Evolutionary conservation across 2,888 invertebrate species (phyloP).

Genomic region (Argynnis bischoffii): DNA sequence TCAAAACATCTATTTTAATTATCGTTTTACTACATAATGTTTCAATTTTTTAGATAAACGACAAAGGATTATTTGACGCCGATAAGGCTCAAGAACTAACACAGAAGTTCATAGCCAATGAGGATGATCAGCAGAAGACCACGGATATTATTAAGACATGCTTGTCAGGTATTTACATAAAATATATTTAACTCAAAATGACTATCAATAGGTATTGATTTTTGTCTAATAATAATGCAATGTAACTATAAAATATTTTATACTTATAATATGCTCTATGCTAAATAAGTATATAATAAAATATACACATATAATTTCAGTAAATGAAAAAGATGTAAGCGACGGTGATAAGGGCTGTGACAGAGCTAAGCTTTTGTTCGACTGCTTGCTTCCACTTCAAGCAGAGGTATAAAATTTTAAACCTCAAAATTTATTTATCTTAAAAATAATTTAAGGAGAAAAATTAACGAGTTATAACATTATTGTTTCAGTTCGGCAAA

Average conservation of each 20-base stretch:
- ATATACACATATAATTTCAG: slow-evolving; percentile 47
- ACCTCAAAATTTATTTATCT: too few species aligned
- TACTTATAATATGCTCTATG: too few species aligned
- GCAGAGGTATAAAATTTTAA: slow-evolving; percentile 44
- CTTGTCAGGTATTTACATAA: slow-evolving; percentile 46
- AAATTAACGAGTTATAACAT: background rate
- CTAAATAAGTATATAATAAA: too few species aligned
- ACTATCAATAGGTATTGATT: background rate
- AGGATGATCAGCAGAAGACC: slow-evolving; percentile 46
- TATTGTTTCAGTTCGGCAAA: slow-evolving; percentile 33
- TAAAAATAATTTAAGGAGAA: background rate
- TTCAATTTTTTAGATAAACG: slow-evolving; percentile 51
- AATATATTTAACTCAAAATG: background rate
- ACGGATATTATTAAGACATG: slow-evolving; percentile 46
- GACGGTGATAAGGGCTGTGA: slow-evolving; percentile 58
- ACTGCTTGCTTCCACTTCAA: slow-evolving; percentile 50
- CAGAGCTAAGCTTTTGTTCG: slow-evolving; percentile 49
- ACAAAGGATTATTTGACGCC: slow-evolving; percentile 51
- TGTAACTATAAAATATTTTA: too few species aligned
- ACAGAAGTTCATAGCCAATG: slow-evolving; percentile 46
- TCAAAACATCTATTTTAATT: background rate
- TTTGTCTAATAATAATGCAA: too few species aligned
- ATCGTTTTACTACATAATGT: background rate
- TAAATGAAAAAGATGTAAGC: slow-evolving; percentile 53
- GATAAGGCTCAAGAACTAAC: slow-evolving; percentile 43